phyloP scores from a whole-genome alignment of 2,888 invertebrate genomes.

The Seladonia tumulorum region DNA sequence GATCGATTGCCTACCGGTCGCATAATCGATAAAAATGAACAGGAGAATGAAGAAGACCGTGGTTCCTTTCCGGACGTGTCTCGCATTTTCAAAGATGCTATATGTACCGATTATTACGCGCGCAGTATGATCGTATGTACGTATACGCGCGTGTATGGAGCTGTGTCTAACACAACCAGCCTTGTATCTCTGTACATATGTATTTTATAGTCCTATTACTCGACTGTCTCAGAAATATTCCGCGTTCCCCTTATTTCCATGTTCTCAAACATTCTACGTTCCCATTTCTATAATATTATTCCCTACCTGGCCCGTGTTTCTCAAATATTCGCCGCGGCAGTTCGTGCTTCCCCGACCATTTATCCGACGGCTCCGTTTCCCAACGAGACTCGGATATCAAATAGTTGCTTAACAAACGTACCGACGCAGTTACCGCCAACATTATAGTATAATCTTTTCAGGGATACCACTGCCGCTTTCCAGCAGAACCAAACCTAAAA shows the following conservation, averaged over 20 bases:
- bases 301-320: conserved; percentile 42
- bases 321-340: conserved; percentile 36
- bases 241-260: conserved; percentile 53
- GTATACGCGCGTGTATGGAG: background rate
- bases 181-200: background rate
- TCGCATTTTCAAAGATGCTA: background rate
- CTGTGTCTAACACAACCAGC: background rate
- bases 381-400: conserved; percentile 36
- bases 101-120: background rate
- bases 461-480: background rate
- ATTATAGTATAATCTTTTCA: conserved; percentile 24
- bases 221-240: conserved; percentile 39
- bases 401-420: conserved; percentile 43
- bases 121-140: background rate
- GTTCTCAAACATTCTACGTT: conserved; percentile 50
- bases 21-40: conserved; percentile 18
- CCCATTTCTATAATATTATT: conserved; percentile 59
- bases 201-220: conserved; percentile 50
- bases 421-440: conserved; percentile 4
- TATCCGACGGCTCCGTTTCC: conserved; percentile 22
- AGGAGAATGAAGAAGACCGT: background rate
- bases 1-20: conserved; percentile 12
- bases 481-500: background rate
- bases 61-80: conserved; percentile 5
- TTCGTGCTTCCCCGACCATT: conserved; percentile 10